Percentiles rank a stretch among this genome's conserved stretches.
Conservation (phyloP, 2,113 vertebrate species). For the Astur gentilis region DNA sequence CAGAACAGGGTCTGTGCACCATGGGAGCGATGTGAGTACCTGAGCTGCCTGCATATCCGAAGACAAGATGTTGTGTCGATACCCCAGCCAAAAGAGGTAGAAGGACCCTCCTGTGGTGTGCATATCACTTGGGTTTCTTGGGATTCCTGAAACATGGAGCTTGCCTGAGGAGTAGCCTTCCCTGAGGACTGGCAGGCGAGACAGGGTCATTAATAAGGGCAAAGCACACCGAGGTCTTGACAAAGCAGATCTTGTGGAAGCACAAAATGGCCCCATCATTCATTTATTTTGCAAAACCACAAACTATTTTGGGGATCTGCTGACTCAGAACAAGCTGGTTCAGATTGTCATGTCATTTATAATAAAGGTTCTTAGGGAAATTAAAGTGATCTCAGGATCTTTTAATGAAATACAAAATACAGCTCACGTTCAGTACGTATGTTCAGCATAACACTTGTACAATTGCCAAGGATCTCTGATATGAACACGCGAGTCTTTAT, state of each 20-base stretch:
- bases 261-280: not conserved
- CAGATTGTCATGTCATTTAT: not conserved
- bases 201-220: not conserved
- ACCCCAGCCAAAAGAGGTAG: not conserved
- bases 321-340: not conserved
- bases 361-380: not conserved
- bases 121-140: not conserved
- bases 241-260: not conserved
- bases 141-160: not conserved
- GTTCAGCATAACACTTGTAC: not conserved
- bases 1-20: not conserved
- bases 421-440: not conserved
- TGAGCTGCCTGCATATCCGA: not conserved
- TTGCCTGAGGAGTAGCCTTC: not conserved
- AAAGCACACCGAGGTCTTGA: not conserved
- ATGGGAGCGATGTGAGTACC: accelerated
- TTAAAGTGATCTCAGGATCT: not conserved
- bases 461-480: not conserved
- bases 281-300: not conserved
- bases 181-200: not conserved
- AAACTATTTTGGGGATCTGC: not conserved
- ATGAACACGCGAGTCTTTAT: not conserved
- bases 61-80: not conserved
- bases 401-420: not conserved
- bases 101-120: not conserved